Evolutionary conservation across 2,888 invertebrate species (phyloP), one percentile per base, ranked within the genome.

Genomic region (Myopa testacea): DNA sequence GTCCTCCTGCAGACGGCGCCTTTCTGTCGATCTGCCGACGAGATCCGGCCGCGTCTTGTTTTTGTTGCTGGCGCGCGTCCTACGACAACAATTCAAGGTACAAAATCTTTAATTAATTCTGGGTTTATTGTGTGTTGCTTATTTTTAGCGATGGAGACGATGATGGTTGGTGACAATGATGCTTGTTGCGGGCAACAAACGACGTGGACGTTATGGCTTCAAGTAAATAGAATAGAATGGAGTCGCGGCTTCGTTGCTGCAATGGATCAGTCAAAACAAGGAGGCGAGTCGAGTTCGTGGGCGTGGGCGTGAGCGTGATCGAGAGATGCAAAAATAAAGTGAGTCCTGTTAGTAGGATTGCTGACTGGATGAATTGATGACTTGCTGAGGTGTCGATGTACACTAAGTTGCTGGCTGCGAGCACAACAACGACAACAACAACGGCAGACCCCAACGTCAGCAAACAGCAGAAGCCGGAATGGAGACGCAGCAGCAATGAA

Each of bases 401-500:
- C 14, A 38, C 5, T 16, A 12, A 55, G 6, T 58, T 10, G 62
- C 10, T 65, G 37, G 38, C 1, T 65, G 65, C 69, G 52, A 16
- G 45, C 45, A 69, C 26, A 50, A 0, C 68, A 37, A 40, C 14
- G 40, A 68, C 68, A 37, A 68, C 65, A 16, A 65, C 6, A 10
- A 65, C 65, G 65, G 26, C 65, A 7, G 65, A 8, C 4, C 6
- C 4, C 10, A 38, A 75, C 69, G 58, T 37, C 55, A 38, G 70
- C 34, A 71, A 40, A 65, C 79, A 79, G 79, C 81, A 81, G 80
- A 78, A 80, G 81, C 81, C 79, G 80, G 79, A 80, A 80, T 78
- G 34, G 38, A 34, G 38, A 16, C 37, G 38, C 65, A 34, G 38
- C 58, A 50, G 38, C 38, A 19, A n/a, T 68, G 19, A 26, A 8